Evolutionary conservation across 2,888 invertebrate species (phyloP).

Genomic region (Cerceris rybyensis): DNA sequence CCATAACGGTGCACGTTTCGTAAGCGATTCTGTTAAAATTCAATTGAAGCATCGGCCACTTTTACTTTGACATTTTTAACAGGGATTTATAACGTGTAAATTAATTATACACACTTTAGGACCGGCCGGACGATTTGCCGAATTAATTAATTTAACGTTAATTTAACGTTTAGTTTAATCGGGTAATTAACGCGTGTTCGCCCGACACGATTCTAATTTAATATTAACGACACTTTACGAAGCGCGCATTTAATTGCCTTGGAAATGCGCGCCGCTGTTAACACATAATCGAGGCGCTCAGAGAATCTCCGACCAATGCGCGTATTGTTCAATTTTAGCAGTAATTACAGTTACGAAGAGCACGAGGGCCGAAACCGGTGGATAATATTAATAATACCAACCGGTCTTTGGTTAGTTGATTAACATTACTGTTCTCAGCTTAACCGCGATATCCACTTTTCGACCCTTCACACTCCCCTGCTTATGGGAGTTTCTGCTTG

Average conservation of each 20-base stretch:
- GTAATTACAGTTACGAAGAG: slow-evolving; percentile 43
- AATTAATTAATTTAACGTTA: slow-evolving; percentile 58
- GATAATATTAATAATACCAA: slow-evolving; percentile 35
- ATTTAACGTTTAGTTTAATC: slow-evolving; percentile 48
- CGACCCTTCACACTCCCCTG: not conserved
- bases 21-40: not conserved
- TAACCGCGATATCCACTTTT: slow-evolving; percentile 3
- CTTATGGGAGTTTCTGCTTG: slow-evolving; percentile 30
- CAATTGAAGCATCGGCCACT: not conserved
- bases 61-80: not conserved
- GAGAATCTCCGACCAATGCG: slow-evolving; percentile 34
- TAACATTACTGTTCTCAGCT: slow-evolving; percentile 31
- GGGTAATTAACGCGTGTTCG: slow-evolving; percentile 46
- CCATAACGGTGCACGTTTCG: not conserved
- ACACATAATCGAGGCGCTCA: slow-evolving; percentile 42
- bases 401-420: slow-evolving; percentile 29
- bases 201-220: slow-evolving; percentile 44
- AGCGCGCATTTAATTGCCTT: slow-evolving; percentile 47
- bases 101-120: slow-evolving; percentile 37
- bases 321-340: slow-evolving; percentile 52
- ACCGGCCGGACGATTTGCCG: slow-evolving; percentile 5
- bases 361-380: slow-evolving; percentile 2
- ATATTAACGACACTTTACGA: slow-evolving; percentile 53
- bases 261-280: slow-evolving; percentile 47
- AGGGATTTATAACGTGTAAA: slow-evolving; percentile 7